phyloP scores from a whole-genome alignment of 2,797 vertebrate species.

The Nasua narica region DNA sequence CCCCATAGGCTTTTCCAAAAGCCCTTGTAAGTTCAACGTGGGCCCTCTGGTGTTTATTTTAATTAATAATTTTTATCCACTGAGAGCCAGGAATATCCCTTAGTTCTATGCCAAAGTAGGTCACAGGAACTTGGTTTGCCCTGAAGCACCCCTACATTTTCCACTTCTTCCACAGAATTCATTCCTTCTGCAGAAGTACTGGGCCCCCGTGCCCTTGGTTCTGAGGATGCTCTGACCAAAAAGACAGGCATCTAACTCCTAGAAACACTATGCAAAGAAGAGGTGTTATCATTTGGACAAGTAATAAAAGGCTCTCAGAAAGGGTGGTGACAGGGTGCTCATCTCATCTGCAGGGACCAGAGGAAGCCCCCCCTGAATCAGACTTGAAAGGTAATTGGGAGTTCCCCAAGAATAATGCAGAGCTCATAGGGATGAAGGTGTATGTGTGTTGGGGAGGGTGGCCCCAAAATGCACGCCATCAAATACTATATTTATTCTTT shows the following conservation, averaged over 20 bases:
- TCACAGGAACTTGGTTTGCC: not conserved
- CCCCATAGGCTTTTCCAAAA: not conserved
- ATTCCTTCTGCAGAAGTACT: not conserved
- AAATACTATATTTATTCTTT: not conserved
- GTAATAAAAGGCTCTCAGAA: not conserved
- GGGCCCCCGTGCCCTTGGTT: not conserved
- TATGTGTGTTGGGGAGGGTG: fast-evolving
- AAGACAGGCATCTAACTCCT: too few species aligned
- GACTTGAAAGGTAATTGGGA: not conserved
- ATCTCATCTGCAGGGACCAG: not conserved
- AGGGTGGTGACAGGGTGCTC: too few species aligned
- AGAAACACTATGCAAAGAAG: not conserved
- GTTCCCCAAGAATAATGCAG: not conserved
- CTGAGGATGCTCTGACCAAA: not conserved
- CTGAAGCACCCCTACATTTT: not conserved
- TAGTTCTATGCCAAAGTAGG: not conserved
- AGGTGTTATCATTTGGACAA: not conserved
- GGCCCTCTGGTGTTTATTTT: not conserved
- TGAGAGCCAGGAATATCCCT: not conserved
- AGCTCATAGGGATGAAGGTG: not conserved
- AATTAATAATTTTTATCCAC: not conserved
- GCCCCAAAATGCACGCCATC: not conserved
- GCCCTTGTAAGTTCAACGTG: not conserved
- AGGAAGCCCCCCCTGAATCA: not conserved
- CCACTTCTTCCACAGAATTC: not conserved